Percentiles rank a stretch among this genome's conserved stretches.
Conservation (phyloP, 1,140 invertebrate species). For the Drosophila kanapiae region DNA sequence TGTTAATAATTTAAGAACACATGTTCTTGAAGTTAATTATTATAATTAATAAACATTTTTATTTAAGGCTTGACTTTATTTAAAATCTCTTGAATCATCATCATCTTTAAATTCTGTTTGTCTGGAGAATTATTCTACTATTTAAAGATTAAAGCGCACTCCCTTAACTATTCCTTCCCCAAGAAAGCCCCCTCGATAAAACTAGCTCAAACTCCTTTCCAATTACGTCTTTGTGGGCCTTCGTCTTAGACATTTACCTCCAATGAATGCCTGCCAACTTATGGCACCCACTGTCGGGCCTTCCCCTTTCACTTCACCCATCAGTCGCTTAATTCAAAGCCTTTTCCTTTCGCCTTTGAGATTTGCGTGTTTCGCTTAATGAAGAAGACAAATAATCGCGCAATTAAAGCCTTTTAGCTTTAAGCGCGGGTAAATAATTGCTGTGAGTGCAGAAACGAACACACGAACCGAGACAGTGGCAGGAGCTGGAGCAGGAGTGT, state of each 20-base stretch:
- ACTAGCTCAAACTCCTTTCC: constrained; percentile 11
- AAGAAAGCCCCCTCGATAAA: background rate
- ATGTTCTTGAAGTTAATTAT: background rate
- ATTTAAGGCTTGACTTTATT: too few species aligned
- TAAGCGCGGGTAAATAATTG: constrained; percentile 84
- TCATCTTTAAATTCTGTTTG: background rate
- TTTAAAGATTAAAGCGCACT: background rate
- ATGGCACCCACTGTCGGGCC: constrained; percentile 49
- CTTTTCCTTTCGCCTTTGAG: constrained; percentile 75
- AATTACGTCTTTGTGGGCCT: background rate
- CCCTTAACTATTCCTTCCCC: background rate
- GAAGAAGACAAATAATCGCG: constrained; percentile 85
- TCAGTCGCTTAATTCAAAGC: constrained; percentile 47
- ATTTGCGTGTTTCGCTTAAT: constrained; percentile 84
- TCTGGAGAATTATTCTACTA: background rate
- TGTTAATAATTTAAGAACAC: background rate
- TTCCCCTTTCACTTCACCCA: constrained; percentile 14
- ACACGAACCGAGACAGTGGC: constrained; percentile 25
- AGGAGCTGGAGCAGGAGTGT: background rate
- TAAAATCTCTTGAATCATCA: background rate
- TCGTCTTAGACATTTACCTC: constrained; percentile 10
- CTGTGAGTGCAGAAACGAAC: constrained; percentile 76
- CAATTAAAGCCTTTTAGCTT: constrained; percentile 85
- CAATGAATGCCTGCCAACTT: constrained; percentile 39
- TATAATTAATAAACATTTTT: too few species aligned